Evolutionary conservation across 1,140 invertebrate species (phyloP).

Genomic region (Atopsyche davidsoni): DNA sequence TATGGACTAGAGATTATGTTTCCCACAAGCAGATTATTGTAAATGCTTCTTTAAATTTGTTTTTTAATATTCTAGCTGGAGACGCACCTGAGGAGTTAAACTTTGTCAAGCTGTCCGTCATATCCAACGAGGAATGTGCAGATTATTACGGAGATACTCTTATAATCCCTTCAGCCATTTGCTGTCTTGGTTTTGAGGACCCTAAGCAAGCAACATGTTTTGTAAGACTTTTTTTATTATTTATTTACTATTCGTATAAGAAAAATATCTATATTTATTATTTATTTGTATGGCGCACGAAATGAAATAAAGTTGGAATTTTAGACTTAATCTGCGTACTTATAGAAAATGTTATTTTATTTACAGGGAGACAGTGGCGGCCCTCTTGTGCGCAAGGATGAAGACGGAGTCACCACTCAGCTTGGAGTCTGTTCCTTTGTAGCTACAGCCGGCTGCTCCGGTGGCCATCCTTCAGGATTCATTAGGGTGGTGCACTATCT

Average conservation of each 20-base stretch:
- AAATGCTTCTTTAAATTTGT: no score
- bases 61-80: no score
- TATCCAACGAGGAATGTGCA: conserved; percentile 22
- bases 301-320: no score
- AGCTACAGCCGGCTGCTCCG: conserved; percentile 45
- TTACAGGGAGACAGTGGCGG: conserved; percentile 52
- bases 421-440: conserved; percentile 52
- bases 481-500: conserved; percentile 38
- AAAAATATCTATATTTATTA: no score
- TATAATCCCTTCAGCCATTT: conserved; percentile 28
- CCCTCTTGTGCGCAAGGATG: conserved; percentile 39
- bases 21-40: no score
- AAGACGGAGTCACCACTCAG: conserved; percentile 37
- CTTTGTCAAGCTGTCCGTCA: conserved; percentile 25
- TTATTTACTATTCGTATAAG: no score
- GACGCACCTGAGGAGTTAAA: no score
- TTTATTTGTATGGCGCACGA: no score
- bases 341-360: background rate
- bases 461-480: conserved; percentile 44
- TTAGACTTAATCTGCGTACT: no score
- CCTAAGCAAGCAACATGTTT: background rate
- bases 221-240: background rate
- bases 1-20: no score
- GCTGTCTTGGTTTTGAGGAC: conserved; percentile 9
- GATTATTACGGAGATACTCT: conserved; percentile 11